These are phyloP conservation scores for Ichneumoninae sp. DNA, from an alignment of 2,888 invertebrate species.

Conservation along the genomic window DNA sequence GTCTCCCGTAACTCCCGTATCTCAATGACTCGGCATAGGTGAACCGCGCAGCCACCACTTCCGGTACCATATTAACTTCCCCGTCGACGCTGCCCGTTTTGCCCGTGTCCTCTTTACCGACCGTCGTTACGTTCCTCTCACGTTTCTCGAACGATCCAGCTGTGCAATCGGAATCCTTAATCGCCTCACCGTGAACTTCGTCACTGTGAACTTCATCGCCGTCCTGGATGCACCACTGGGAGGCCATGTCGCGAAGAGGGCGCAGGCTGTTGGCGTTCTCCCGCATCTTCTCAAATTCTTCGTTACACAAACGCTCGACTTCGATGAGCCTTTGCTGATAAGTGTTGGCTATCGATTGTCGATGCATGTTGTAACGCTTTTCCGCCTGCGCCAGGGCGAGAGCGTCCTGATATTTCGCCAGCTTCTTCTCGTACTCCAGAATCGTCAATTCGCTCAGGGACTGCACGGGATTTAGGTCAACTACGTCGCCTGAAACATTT, in stretches of 20 bases:
- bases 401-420: constrained; percentile 79
- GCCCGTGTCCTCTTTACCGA: neutral
- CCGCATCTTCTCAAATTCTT: constrained; percentile 82
- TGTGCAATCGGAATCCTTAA: constrained; percentile 29
- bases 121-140: neutral
- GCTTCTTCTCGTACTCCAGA: constrained; percentile 78
- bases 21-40: constrained; percentile 49
- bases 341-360: constrained; percentile 81
- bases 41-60: constrained; percentile 71
- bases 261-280: constrained; percentile 82
- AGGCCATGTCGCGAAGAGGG: constrained; percentile 81
- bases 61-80: constrained; percentile 75
- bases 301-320: constrained; percentile 84
- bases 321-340: constrained; percentile 82
- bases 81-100: constrained; percentile 65
- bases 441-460: constrained; percentile 73
- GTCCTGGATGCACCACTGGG: constrained; percentile 78
- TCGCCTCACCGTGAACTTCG: constrained; percentile 69
- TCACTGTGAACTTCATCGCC: constrained; percentile 61
- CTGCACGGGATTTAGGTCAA: constrained; percentile 71
- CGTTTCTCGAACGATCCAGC: neutral
- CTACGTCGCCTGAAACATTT: constrained; percentile 61
- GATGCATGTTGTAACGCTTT: constrained; percentile 78
- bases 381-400: constrained; percentile 78
- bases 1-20: constrained; percentile 45